Percentiles rank a stretch among this genome's conserved stretches.
These are phyloP conservation scores for Hemibagrus guttatus DNA, from an alignment of 2,797 vertebrate genomes.

Conservation along the genomic window DNA sequence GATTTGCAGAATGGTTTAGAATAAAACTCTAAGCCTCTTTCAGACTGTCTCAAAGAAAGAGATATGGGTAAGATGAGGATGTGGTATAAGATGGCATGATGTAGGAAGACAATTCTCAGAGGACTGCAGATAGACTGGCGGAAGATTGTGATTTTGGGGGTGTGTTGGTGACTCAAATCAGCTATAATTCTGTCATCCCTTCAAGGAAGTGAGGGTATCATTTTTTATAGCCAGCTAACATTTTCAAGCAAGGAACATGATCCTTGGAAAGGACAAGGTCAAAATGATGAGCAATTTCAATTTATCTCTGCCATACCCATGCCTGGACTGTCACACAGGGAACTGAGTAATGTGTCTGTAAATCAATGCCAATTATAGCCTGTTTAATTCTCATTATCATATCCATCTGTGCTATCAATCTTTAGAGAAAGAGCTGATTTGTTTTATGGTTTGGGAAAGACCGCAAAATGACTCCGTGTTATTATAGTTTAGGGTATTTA, in stretches of 20 bases:
- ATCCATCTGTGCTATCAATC: slow-evolving; percentile 40
- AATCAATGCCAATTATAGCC: slow-evolving; percentile 43
- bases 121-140: slow-evolving; percentile 19
- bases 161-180: slow-evolving; percentile 20
- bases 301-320: slow-evolving; percentile 35
- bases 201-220: slow-evolving; percentile 12
- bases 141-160: slow-evolving; percentile 1
- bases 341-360: slow-evolving; percentile 32
- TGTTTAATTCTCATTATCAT: slow-evolving; percentile 44
- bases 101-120: neutral
- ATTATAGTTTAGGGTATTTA: slow-evolving; percentile 40
- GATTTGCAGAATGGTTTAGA: slow-evolving; percentile 13
- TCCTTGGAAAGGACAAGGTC: slow-evolving; percentile 40
- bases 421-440: slow-evolving; percentile 23
- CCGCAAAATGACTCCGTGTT: slow-evolving; percentile 18
- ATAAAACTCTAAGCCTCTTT: neutral
- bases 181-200: slow-evolving; percentile 24
- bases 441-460: slow-evolving; percentile 15
- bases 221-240: slow-evolving; percentile 8
- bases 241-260: slow-evolving; percentile 30
- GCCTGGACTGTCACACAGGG: slow-evolving; percentile 30
- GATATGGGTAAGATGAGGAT: slow-evolving; percentile 7
- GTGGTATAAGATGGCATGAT: neutral
- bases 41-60: neutral
- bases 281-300: slow-evolving; percentile 14